Evolutionary conservation across 2,888 invertebrate species (phyloP).

Genomic region (Brachypalpus laphriformis): DNA sequence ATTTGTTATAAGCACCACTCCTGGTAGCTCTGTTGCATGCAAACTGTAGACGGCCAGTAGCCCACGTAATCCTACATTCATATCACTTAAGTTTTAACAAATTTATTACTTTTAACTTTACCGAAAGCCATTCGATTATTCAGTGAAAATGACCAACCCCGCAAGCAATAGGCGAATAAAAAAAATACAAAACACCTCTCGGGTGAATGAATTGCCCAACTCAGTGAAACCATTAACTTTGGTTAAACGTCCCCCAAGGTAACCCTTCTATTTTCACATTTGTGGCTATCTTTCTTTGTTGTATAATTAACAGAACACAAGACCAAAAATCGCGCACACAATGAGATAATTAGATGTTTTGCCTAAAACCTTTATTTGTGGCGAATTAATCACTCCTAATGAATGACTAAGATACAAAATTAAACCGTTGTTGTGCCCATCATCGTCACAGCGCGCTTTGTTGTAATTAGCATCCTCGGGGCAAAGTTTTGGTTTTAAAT

Average conservation of each 20-base stretch:
- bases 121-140: no score
- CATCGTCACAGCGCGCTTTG: conserved; percentile 10
- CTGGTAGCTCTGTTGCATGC: no score
- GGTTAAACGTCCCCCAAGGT: conserved; percentile 4
- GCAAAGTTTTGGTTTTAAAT: not conserved
- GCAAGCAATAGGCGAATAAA: not conserved
- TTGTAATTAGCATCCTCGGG: conserved; percentile 40
- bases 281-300: not conserved
- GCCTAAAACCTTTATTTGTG: conserved; percentile 49
- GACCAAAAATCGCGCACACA: conserved; percentile 19
- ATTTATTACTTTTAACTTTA: no score
- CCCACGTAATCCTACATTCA: no score
- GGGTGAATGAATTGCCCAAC: conserved; percentile 11
- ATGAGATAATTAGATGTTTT: conserved; percentile 61
- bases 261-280: conserved; percentile 19
- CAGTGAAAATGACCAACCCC: not conserved
- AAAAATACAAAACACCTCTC: not conserved
- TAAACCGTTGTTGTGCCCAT: not conserved
- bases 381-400: conserved; percentile 64
- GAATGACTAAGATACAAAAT: conserved; percentile 57
- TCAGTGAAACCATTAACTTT: conserved; percentile 6
- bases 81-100: no score
- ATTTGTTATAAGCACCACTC: no score
- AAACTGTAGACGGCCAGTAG: no score
- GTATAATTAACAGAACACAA: conserved; percentile 4